Evolutionary conservation across 2,797 vertebrate species (phyloP), one percentile per base, ranked within the genome.

Genomic region (Lindbergichthys nudifrons): DNA sequence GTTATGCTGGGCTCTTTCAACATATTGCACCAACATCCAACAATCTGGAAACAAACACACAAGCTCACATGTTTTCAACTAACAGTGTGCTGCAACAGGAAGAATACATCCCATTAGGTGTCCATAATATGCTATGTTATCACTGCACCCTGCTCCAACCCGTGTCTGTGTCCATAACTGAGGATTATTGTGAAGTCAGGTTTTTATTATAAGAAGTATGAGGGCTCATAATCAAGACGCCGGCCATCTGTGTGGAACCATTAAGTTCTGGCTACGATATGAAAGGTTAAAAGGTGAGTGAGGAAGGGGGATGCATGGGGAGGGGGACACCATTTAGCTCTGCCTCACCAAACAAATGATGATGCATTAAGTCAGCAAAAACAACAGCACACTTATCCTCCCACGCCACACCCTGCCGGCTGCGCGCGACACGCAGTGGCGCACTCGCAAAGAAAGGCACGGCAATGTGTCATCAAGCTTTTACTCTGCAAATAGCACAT

Each of bases 401-500:
- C 83, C 91, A 90, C 71, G 80, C 88, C 88, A 91, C 92, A 81
- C 91, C 90, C 86, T 89, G 84, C 83, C 83, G 74, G 32, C 78
- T 78, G 67, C 64, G 18, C 83, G 73, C 86, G 77, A 88, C 85
- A 82, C 74, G 77, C 86, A 87, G 65, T 3, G 39, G 23, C n/a
- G 54, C 4, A 16, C 74, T 88, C 41, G 58, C 74, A 75, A 78
- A 86, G 85, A 68, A 83, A 87, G 75, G 65, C 86, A 74, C n/a
- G 6, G 78, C 73, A 74, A 89, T 87, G 86, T 91, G 87, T 93
- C 89, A 92, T 89, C 87, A 86, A 84, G 76, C 78, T 86, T 73
- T 80, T 60, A 77, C 82, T 88, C 92, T 92, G 89, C 90, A 95
- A 95, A 94, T 93, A 94, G 92, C 90, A 89, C 9, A 73, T 91